phyloP scores from a whole-genome alignment of 1,140 invertebrate species.

The Ips typographus region DNA sequence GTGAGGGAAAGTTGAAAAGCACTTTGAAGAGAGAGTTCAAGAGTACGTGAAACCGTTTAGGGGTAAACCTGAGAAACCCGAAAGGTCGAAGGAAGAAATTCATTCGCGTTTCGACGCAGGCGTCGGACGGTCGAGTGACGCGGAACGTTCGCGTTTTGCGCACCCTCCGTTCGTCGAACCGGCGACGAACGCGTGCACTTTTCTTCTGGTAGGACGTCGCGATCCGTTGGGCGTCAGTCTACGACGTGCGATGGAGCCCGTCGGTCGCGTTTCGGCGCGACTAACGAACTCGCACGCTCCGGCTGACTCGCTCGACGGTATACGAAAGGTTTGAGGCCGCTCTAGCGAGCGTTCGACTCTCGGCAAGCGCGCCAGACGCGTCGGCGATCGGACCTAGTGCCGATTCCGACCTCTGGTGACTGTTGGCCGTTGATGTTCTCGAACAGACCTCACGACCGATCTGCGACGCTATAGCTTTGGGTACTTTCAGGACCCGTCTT shows the following conservation, averaged over 20 bases:
- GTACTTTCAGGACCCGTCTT: constrained; percentile 77
- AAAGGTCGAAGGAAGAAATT: constrained; percentile 22
- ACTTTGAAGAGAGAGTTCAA: constrained; percentile 89
- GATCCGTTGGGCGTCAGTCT: constrained; percentile 53
- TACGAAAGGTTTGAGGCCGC: constrained; percentile 20
- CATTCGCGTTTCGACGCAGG: constrained; percentile 21
- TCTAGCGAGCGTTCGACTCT: constrained; percentile 41
- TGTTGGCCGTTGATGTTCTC: constrained; percentile 48
- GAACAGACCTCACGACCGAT: constrained; percentile 52
- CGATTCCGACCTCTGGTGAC: constrained; percentile 42
- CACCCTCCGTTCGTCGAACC: constrained; percentile 39
- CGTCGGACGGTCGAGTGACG: constrained; percentile 24
- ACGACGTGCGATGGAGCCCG: constrained; percentile 46
- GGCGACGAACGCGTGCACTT: constrained; percentile 50
- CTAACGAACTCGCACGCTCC: constrained; percentile 5
- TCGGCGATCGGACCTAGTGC: constrained; percentile 33
- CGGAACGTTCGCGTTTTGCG: constrained; percentile 14
- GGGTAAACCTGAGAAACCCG: constrained; percentile 58
- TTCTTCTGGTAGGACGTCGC: constrained; percentile 56
- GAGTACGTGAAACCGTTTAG: constrained; percentile 78
- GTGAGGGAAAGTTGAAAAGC: constrained; percentile 90
- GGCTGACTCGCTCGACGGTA: constrained; percentile 24
- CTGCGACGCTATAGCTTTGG: constrained; percentile 61
- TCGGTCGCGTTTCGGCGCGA: constrained; percentile 29
- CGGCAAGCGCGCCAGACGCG: constrained; percentile 42